These are phyloP conservation scores for Phymatocera aterrima DNA, from an alignment of 2,888 invertebrate genomes.

Conservation along the genomic window DNA sequence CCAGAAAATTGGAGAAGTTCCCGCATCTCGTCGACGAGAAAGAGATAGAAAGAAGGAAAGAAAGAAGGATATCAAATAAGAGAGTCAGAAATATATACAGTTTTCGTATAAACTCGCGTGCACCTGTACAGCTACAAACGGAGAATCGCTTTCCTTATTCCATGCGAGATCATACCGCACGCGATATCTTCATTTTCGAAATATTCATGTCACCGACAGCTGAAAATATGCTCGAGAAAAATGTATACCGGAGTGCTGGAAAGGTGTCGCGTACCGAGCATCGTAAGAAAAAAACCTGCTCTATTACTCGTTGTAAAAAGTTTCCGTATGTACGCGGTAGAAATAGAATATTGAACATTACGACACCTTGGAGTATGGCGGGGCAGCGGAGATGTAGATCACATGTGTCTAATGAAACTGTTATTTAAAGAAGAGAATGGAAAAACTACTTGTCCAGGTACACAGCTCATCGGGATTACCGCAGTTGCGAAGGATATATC, in stretches of 20 bases:
- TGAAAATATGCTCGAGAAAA: conserved; percentile 41
- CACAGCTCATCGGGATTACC: not conserved
- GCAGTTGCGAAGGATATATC: not conserved
- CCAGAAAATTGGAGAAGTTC: conserved; percentile 63
- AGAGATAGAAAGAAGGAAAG: not conserved
- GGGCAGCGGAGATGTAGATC: not conserved
- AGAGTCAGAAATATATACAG: conserved; percentile 11
- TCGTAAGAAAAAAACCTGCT: conserved; percentile 5
- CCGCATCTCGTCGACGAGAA: conserved; percentile 44
- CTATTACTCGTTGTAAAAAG: not conserved
- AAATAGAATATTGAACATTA: conserved; percentile 21
- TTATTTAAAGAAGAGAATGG: not conserved
- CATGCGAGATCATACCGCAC: not conserved
- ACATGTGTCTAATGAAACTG: not conserved
- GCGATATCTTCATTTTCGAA: conserved; percentile 55
- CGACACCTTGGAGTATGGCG: not conserved
- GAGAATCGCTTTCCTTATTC: not conserved
- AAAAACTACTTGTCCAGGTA: not conserved
- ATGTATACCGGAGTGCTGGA: conserved; percentile 55
- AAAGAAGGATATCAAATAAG: not conserved
- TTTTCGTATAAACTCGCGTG: conserved; percentile 52
- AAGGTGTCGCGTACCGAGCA: not conserved
- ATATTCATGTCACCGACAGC: conserved; percentile 58
- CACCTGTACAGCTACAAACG: conserved; percentile 33
- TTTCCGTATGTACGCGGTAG: conserved; percentile 17